Conservation (phyloP, 2,113 vertebrate species). For the Lepus timidus region DNA sequence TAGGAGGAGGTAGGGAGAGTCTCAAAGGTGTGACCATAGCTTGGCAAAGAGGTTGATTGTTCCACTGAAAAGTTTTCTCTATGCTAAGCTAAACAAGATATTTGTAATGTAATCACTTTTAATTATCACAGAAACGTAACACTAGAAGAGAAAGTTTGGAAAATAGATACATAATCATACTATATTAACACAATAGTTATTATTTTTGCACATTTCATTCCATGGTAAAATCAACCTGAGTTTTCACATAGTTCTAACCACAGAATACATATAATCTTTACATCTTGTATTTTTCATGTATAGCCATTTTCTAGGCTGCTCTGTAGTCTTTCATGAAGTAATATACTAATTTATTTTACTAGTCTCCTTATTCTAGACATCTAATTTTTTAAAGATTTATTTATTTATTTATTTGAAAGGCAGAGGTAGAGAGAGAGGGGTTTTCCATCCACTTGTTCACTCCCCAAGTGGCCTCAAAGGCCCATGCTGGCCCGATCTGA, state of each 20-base stretch:
- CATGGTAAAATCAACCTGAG: not conserved
- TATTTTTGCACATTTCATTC: not conserved
- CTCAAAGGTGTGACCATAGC: not conserved
- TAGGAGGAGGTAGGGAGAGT: not conserved
- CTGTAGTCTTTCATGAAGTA: not conserved
- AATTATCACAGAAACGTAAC: not conserved
- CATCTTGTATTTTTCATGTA: not conserved
- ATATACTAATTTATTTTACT: not conserved
- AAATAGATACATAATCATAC: not conserved
- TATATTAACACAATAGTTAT: not conserved
- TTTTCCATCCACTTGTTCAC: no score
- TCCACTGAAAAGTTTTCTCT: rapidly evolving
- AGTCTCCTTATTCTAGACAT: not conserved
- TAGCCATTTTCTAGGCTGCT: not conserved
- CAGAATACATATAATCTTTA: not conserved
- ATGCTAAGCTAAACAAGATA: not conserved
- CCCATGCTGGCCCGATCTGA: no score
- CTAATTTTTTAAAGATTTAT: no score
- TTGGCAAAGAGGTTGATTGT: not conserved
- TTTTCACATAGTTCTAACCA: not conserved
- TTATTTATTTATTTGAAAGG: no score
- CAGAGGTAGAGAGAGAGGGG: no score
- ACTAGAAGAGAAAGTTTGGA: not conserved
- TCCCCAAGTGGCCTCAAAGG: no score
- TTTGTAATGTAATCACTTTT: not conserved